Evolutionary conservation across 2,113 vertebrate species (phyloP), one percentile per base, ranked within the genome.

Genomic region (Ascaphus truei): DNA sequence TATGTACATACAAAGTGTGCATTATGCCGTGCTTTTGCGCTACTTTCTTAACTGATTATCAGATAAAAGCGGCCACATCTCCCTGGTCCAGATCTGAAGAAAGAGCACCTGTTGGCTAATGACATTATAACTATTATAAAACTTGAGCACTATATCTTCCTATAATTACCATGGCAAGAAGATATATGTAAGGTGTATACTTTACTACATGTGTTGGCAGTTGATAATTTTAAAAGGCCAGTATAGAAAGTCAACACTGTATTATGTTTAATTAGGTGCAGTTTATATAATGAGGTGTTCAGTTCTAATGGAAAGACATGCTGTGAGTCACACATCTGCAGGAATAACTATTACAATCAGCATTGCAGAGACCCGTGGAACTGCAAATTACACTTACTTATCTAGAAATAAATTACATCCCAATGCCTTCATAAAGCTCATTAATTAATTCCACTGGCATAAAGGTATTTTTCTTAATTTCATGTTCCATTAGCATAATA

Each of bases 401-500:
- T 94, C 92, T 92, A 91, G 92, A 96, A 95, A 98, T 97, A 94
- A 97, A 97, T 97, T 96, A 97, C 94, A 93, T 95, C 92, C 91
- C 92, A 86, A 90, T 92, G 91, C 92, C 92, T 92, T 93, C 92
- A 91, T 91, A 90, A 97, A 96, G 87, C 93, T 95, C 93, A 96
- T 98, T 98, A 98, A 98, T 98, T 98, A 97, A 95, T 94, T 95
- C 93, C 92, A 91, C 91, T 95, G 93, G 93, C 96, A 95, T 97
- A 93, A 94, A 95, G 94, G 94, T 95, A 93, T 97, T 95, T 96
- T 95, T 96, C 95, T 97, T 98, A 97, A 98, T 99, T 96, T 97
- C 95, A 95, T 96, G 95, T 98, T 93, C 93, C 95, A 98, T 98
- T 98, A 98, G 93, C 96, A 99, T 99, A 98, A 99, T 99, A 98